Conservation (phyloP, 1,140 invertebrate genomes). For the Calosoma granatense region DNA sequence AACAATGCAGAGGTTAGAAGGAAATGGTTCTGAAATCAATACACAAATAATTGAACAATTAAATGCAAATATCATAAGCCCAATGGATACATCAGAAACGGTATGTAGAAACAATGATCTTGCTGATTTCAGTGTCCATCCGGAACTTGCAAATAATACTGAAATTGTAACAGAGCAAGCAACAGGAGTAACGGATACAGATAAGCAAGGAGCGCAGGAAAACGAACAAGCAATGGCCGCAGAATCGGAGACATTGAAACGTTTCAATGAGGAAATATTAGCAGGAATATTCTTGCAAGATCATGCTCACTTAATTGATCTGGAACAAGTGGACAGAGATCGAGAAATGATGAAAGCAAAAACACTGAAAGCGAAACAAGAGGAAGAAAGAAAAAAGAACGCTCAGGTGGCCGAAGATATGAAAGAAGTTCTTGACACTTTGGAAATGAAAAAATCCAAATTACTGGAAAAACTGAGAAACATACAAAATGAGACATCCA, state of each 20-base stretch:
- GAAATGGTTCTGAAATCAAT: too few species aligned
- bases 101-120: background rate
- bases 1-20: too few species aligned
- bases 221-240: background rate
- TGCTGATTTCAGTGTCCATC: conserved; percentile 3
- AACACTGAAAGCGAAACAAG: background rate
- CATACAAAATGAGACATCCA: conserved; percentile 13
- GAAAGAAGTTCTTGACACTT: conserved; percentile 25
- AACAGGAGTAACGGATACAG: background rate
- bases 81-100: background rate
- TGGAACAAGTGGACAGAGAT: background rate
- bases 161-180: background rate
- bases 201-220: background rate
- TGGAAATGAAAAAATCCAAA: conserved; percentile 29
- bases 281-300: background rate
- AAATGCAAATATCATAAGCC: background rate
- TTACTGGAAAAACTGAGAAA: conserved; percentile 29
- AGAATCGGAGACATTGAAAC: background rate
- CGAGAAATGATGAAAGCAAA: background rate
- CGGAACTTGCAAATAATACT: background rate
- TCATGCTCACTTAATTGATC: background rate
- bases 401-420: conserved; percentile 26
- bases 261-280: background rate
- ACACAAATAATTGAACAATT: background rate
- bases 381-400: conserved; percentile 11